Evolutionary conservation across 2,797 vertebrate species (phyloP).

Genomic region (Melanotaenia boesemani): DNA sequence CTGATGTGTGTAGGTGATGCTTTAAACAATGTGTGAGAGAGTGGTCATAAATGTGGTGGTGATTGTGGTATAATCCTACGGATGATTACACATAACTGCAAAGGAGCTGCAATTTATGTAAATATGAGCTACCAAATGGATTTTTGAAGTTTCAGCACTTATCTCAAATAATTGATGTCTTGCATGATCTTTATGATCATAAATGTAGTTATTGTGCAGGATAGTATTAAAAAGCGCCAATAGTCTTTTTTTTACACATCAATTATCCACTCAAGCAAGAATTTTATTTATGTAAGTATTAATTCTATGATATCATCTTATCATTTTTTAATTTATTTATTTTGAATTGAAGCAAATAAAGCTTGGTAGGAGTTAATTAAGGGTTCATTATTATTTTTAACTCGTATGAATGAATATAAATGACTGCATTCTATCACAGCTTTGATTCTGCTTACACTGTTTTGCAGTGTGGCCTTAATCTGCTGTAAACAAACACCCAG

Average conservation of each 20-base stretch:
- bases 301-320: background rate
- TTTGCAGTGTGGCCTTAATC: background rate
- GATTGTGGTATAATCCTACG: conserved; percentile 22
- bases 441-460: conserved; percentile 23
- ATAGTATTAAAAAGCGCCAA: background rate
- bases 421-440: background rate
- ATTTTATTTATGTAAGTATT: background rate
- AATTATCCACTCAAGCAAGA: background rate
- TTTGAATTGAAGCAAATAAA: background rate
- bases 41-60: conserved; percentile 33
- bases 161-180: background rate
- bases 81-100: conserved; percentile 44
- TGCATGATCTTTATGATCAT: background rate
- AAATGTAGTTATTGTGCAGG: background rate
- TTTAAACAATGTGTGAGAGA: conserved; percentile 1
- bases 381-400: background rate
- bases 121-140: background rate
- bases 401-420: background rate
- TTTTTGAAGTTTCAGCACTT: background rate
- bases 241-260: background rate
- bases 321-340: background rate
- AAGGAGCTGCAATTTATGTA: conserved; percentile 3
- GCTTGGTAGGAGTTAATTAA: background rate
- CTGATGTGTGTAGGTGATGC: conserved; percentile 16
- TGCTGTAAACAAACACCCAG: conserved; percentile 40